These are phyloP conservation scores for Ptilodon capucinus DNA, from an alignment of 2,888 invertebrate species.

Conservation along the genomic window DNA sequence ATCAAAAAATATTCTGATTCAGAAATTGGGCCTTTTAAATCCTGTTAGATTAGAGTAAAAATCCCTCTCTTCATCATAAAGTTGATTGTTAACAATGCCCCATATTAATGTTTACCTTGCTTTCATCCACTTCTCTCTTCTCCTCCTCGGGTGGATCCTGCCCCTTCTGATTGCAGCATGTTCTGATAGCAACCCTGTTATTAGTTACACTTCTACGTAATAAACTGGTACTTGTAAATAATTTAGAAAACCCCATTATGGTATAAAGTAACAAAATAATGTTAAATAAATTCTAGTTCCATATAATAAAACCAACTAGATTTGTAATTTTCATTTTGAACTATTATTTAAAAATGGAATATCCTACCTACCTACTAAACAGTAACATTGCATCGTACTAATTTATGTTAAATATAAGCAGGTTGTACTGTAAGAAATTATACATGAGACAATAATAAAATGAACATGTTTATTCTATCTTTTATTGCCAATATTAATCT, in stretches of 20 bases:
- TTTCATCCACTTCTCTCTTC: slow-evolving; percentile 19
- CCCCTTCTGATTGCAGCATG: slow-evolving; percentile 8
- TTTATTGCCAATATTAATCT: slow-evolving; percentile 83
- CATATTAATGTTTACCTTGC: slow-evolving; percentile 29
- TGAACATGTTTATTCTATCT: slow-evolving; percentile 33
- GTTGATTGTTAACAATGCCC: too few relatives aligned
- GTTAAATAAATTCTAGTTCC: not conserved
- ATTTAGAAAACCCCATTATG: slow-evolving; percentile 64
- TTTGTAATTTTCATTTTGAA: slow-evolving; percentile 15
- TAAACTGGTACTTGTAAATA: slow-evolving; percentile 46
- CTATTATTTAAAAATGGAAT: not conserved
- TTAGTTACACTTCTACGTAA: slow-evolving; percentile 24
- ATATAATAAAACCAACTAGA: slow-evolving; percentile 55
- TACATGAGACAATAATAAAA: too few relatives aligned
- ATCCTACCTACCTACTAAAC: not conserved
- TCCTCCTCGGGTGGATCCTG: slow-evolving; percentile 1
- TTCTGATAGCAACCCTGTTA: slow-evolving; percentile 15
- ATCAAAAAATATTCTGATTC: too few relatives aligned
- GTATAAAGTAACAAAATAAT: slow-evolving; percentile 36
- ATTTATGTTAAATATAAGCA: too few relatives aligned
- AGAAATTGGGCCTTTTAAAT: not conserved
- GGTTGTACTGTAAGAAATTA: too few relatives aligned
- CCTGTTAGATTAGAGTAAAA: not conserved
- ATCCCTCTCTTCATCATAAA: too few relatives aligned
- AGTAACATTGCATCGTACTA: too few relatives aligned